phyloP scores from a whole-genome alignment of 2,888 invertebrate species.

The Chalcis sispes region DNA sequence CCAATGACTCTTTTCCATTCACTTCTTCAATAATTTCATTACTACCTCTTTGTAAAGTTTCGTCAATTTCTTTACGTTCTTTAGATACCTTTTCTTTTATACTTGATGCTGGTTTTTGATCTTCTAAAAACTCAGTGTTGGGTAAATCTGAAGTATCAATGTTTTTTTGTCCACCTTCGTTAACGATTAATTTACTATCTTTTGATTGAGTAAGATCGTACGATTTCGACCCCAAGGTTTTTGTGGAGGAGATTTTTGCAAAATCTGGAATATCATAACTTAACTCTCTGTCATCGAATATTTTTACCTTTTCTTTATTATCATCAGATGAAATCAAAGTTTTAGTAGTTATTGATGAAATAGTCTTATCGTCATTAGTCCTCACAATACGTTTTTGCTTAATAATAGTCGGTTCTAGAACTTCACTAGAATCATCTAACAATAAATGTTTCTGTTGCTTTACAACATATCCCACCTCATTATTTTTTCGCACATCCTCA shows the following conservation, averaged over 20 bases:
- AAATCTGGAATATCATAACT: constrained; percentile 39
- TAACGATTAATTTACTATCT: neutral
- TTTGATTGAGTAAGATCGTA: neutral
- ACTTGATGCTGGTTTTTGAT: constrained; percentile 48
- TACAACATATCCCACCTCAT: constrained; percentile 72
- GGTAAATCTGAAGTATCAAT: too few relatives aligned
- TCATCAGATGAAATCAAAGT: constrained; percentile 56
- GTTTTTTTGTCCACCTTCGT: neutral
- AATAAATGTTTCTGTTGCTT: constrained; percentile 61
- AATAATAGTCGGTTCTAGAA: constrained; percentile 63
- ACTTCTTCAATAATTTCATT: constrained; percentile 53
- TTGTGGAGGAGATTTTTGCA: constrained; percentile 5
- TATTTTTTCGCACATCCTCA: constrained; percentile 73
- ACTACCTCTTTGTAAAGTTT: constrained; percentile 77
- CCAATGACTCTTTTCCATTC: constrained; percentile 13
- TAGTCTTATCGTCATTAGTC: constrained; percentile 51
- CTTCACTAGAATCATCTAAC: constrained; percentile 44
- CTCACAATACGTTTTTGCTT: constrained; percentile 62
- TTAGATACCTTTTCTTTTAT: constrained; percentile 79
- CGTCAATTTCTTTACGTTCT: constrained; percentile 79
- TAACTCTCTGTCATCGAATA: neutral
- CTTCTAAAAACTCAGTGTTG: too few relatives aligned
- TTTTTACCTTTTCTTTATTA: constrained; percentile 32
- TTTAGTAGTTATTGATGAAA: constrained; percentile 55
- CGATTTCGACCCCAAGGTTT: neutral